phyloP scores from a whole-genome alignment of 2,113 vertebrate genomes.

The Pachypanchax playfairii region DNA sequence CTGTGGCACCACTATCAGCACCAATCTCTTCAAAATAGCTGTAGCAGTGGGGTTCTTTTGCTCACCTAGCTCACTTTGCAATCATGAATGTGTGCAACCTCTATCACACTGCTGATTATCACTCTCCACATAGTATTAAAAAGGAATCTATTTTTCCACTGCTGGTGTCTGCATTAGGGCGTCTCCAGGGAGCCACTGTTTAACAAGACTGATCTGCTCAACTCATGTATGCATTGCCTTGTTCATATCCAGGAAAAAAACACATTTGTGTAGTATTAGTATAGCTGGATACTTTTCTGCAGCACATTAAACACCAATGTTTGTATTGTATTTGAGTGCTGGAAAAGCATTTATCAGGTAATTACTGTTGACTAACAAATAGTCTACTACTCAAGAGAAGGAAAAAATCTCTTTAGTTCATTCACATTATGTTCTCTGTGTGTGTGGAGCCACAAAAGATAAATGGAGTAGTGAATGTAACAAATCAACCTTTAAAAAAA shows the following conservation, averaged over 20 bases:
- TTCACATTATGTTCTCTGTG: background rate
- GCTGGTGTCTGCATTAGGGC: constrained; percentile 15
- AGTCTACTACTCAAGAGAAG: background rate
- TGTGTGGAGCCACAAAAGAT: constrained; percentile 12
- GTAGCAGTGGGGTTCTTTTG: background rate
- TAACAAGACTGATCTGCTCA: constrained; percentile 24
- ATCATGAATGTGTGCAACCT: background rate
- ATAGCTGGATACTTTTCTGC: background rate
- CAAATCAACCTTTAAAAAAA: constrained; percentile 22
- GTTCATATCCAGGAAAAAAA: constrained; percentile 13
- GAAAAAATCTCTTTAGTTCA: background rate
- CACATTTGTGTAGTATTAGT: constrained; percentile 18
- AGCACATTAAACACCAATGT: constrained; percentile 7
- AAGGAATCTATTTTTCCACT: constrained; percentile 20
- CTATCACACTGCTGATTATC: constrained; percentile 35
- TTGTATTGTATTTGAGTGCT: constrained; percentile 16
- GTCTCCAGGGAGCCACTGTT: constrained; percentile 34
- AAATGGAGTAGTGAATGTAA: constrained; percentile 4
- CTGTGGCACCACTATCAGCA: constrained; percentile 6
- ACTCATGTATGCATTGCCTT: constrained; percentile 9
- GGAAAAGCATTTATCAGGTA: too few species aligned
- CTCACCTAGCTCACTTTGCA: constrained; percentile 9
- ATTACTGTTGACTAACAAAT: constrained; percentile 1
- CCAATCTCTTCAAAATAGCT: background rate
- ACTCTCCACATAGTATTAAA: constrained; percentile 30